These are phyloP conservation scores for Hyposmocoma kahamanoa DNA, from an alignment of 1,140 invertebrate species.

Conservation along the genomic window DNA sequence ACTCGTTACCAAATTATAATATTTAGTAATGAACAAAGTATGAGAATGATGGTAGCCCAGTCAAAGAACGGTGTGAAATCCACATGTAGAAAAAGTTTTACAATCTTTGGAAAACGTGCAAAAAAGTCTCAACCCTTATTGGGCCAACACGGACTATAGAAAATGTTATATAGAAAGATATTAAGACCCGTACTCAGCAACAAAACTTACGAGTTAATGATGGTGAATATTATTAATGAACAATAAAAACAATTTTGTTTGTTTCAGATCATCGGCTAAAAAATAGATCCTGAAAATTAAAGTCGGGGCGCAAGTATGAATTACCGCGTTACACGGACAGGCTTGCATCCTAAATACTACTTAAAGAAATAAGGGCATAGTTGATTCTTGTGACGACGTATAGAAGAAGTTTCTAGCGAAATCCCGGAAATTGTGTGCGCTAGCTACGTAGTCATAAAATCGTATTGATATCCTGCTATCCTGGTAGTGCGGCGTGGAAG, in stretches of 20 bases:
- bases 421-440: constrained; percentile 4
- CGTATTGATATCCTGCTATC: not conserved
- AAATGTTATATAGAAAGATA: too few relatives aligned
- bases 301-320: constrained; percentile 22
- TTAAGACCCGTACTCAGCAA: too few relatives aligned
- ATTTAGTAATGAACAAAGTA: too few relatives aligned
- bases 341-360: constrained; percentile 5
- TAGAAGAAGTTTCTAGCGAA: not conserved
- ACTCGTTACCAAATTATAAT: too few relatives aligned
- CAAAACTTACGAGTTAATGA: too few relatives aligned
- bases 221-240: too few relatives aligned
- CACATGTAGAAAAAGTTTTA: too few relatives aligned
- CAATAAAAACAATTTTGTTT: constrained; percentile 2
- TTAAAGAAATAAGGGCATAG: not conserved
- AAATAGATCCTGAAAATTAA: constrained; percentile 56
- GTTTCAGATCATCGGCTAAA: constrained; percentile 57
- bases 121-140: too few relatives aligned
- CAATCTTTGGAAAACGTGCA: too few relatives aligned
- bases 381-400: not conserved
- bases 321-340: not conserved
- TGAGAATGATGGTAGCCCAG: too few relatives aligned
- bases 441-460: not conserved
- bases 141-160: too few relatives aligned
- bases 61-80: too few relatives aligned
- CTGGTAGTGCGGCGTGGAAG: not conserved